These are phyloP conservation scores for Oryzias woworae DNA, from an alignment of 2,113 vertebrate genomes.

Conservation along the genomic window DNA sequence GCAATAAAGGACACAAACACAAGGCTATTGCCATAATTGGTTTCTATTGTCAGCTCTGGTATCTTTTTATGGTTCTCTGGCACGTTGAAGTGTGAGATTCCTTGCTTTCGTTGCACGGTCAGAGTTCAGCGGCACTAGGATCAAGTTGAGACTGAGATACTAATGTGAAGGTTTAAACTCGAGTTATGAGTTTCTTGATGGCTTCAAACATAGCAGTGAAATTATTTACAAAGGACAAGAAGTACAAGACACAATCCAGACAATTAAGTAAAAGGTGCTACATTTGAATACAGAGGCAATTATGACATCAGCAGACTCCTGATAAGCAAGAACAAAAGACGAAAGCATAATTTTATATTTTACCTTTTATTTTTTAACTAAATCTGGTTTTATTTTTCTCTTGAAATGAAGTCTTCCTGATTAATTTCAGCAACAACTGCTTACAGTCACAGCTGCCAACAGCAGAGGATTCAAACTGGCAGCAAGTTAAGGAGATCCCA, in stretches of 20 bases:
- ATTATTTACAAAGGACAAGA: too few species aligned
- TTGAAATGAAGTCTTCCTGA: too few species aligned
- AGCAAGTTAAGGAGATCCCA: slow-evolving; percentile 17
- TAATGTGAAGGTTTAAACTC: slow-evolving; percentile 20
- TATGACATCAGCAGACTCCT: neutral
- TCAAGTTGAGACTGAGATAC: slow-evolving; percentile 18
- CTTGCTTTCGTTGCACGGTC: slow-evolving; percentile 40
- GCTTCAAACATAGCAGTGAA: neutral
- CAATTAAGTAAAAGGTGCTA: too few species aligned
- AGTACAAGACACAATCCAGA: too few species aligned
- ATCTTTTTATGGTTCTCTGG: slow-evolving; percentile 54
- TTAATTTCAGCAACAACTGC: too few species aligned
- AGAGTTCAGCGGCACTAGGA: slow-evolving; percentile 32
- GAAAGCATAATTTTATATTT: neutral
- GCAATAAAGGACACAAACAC: slow-evolving; percentile 1
- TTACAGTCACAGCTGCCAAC: neutral
- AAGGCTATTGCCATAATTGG: slow-evolving; percentile 39
- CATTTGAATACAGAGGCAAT: neutral
- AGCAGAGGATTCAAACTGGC: slow-evolving; percentile 26
- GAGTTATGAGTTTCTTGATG: neutral
- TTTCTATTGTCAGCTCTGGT: slow-evolving; percentile 52
- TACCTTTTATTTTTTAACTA: neutral
- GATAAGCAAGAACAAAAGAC: too few species aligned
- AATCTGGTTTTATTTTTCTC: too few species aligned
- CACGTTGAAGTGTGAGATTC: slow-evolving; percentile 40